phyloP scores from a whole-genome alignment of 2,888 invertebrate genomes.

The Watsonalla binaria region DNA sequence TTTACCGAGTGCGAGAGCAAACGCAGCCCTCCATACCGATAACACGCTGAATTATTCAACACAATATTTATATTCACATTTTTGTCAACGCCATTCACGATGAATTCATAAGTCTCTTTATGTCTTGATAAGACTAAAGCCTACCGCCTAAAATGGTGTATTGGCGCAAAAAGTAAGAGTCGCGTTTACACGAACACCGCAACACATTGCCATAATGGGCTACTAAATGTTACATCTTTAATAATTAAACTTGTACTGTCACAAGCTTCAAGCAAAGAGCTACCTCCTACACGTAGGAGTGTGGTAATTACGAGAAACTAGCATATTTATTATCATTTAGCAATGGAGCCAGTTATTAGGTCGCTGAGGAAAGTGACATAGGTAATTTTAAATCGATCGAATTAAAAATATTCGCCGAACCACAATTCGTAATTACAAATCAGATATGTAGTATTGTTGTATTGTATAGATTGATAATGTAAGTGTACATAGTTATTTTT shows the following conservation, averaged over 20 bases:
- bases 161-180: slow-evolving; percentile 47
- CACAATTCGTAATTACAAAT: too few species aligned
- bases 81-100: slow-evolving; percentile 76
- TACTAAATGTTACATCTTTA: slow-evolving; percentile 11
- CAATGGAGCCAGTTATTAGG: neutral
- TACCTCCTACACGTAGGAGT: neutral
- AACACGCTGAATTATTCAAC: slow-evolving; percentile 77
- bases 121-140: slow-evolving; percentile 78
- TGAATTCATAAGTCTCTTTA: slow-evolving; percentile 75
- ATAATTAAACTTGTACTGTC: neutral
- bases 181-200: slow-evolving; percentile 44
- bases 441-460: too few species aligned
- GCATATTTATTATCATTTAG: neutral
- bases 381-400: too few species aligned
- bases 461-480: too few species aligned
- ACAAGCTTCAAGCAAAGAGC: neutral
- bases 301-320: neutral
- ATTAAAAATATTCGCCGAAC: too few species aligned
- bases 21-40: slow-evolving; percentile 68
- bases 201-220: slow-evolving; percentile 41
- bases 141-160: slow-evolving; percentile 60
- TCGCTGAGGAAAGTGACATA: too few species aligned
- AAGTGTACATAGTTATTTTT: too few species aligned
- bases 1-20: slow-evolving; percentile 44
- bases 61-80: slow-evolving; percentile 76